Base-by-base conservation (phyloP, 2,888 invertebrate genomes). In the Euproctis similis region DNA sequence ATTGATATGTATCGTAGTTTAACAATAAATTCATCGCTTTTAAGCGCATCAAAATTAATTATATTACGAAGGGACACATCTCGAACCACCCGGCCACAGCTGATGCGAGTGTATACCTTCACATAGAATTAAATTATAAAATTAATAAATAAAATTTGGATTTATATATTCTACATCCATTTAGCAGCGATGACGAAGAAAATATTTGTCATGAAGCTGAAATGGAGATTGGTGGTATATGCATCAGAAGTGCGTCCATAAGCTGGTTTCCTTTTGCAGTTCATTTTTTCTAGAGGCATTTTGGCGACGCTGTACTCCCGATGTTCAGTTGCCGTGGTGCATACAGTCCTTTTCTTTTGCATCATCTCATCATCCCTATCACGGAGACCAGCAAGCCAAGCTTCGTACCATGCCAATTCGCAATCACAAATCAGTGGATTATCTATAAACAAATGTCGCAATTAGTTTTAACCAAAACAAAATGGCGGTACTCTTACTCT, bases 371-470 rank as follows among this genome's bases (percentile, higher is more conserved):
- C 94, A 58, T 94, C 94, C 39, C 92, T 90, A 68, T 93, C 92
- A 28, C 91, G 88, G 12, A 93, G 85, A 35, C 90, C 91, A 37
- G 90, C 87, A 52, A 95, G 71, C 90, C 95, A 93, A 29, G 89
- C 90, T 34, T 92, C 90, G 73, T 95, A 94, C 96, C 96, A 96
- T 27, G 90, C 89, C 46, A 96, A 81, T 53, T 95, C 93, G 65
- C 96, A 96, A 56, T 94, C 92, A 67, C 96, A 96, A 36, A 91
- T 86, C 51, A 96, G 74, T 7, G 95, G 95, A 75, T 96, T 96
- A 81, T 95, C 96, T 96, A 72, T 50, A 65, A 20, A 37, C 38
- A 46, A 26, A 29, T 2, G 24, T 13, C 7, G n/a, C n/a, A n/a
- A n/a, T n/a, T n/a, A n/a, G n/a, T n/a, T n/a, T n/a, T n/a, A n/a